Evolutionary conservation across 2,888 invertebrate species (phyloP).

Genomic region (Nebria salina): DNA sequence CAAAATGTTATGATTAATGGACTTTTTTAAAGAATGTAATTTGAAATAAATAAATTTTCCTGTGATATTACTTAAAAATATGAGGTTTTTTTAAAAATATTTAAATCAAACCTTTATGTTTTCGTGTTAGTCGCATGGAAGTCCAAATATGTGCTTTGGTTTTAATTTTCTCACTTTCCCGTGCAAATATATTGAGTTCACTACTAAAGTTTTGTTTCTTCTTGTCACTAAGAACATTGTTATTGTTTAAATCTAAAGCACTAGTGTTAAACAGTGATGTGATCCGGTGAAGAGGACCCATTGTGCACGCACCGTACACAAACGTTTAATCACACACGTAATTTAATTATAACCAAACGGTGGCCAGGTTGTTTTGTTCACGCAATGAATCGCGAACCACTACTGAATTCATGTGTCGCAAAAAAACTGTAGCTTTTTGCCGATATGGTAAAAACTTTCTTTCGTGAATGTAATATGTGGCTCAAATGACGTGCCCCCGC

Average conservation of each 20-base stretch:
- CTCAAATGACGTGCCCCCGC: constrained; percentile 9
- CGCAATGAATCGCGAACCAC: constrained; percentile 29
- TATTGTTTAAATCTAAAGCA: constrained; percentile 64
- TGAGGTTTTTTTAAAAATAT: background rate
- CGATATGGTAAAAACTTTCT: constrained; percentile 41
- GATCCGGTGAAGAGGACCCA: constrained; percentile 71
- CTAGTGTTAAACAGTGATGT: constrained; percentile 70
- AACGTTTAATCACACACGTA: background rate
- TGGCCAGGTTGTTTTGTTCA: constrained; percentile 18
- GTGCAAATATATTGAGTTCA: constrained; percentile 64
- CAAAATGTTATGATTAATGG: too few species aligned
- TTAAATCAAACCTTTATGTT: constrained; percentile 35
- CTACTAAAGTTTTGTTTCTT: constrained; percentile 67
- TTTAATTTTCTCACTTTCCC: constrained; percentile 62
- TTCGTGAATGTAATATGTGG: constrained; percentile 13
- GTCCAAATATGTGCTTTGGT: constrained; percentile 66
- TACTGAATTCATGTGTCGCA: constrained; percentile 38
- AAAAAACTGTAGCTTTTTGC: constrained; percentile 34
- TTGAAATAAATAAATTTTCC: too few species aligned
- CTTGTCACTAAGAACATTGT: constrained; percentile 60
- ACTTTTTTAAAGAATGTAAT: too few species aligned
- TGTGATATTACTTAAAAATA: background rate
- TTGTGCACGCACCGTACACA: constrained; percentile 53
- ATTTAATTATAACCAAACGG: constrained; percentile 9
- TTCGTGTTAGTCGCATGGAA: constrained; percentile 63